phyloP scores from a whole-genome alignment of 2,888 invertebrate species.

The Drosophila longiperda region DNA sequence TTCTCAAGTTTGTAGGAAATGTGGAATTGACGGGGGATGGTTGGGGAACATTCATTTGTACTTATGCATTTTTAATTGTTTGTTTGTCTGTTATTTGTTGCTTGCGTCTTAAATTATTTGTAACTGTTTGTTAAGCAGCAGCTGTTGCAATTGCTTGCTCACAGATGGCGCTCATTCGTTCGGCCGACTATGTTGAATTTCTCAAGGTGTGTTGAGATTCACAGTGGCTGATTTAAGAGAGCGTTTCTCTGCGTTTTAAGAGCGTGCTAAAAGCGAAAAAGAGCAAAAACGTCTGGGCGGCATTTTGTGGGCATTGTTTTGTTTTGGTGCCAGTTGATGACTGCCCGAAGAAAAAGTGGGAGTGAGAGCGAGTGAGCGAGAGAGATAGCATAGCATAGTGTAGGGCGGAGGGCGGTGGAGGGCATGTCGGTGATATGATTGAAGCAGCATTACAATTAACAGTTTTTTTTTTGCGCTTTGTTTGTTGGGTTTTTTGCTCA shows the following conservation, averaged over 20 bases:
- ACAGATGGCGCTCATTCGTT: conserved; percentile 36
- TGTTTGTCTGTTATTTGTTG: background rate
- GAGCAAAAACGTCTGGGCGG: conserved; percentile 11
- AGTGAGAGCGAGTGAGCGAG: background rate
- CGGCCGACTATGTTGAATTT: conserved; percentile 15
- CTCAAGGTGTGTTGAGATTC: conserved; percentile 16
- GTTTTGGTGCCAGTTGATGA: conserved; percentile 31
- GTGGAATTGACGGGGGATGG: background rate
- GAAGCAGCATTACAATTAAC: background rate
- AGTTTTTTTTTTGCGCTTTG: background rate
- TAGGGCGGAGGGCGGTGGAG: background rate
- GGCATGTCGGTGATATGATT: background rate
- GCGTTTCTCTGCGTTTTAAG: conserved; percentile 3
- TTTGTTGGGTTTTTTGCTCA: background rate
- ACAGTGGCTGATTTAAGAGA: conserved; percentile 1
- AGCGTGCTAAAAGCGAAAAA: background rate
- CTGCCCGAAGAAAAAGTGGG: background rate
- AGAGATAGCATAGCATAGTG: background rate
- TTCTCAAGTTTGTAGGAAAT: background rate
- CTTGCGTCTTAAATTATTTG: conserved; percentile 12
- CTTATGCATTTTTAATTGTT: background rate
- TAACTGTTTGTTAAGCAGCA: conserved; percentile 29
- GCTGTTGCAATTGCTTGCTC: background rate
- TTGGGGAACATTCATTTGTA: background rate
- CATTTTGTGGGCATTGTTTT: conserved; percentile 30